Base-by-base conservation (phyloP, 2,797 vertebrate genomes). In the Enteromius trimaculatus region DNA sequence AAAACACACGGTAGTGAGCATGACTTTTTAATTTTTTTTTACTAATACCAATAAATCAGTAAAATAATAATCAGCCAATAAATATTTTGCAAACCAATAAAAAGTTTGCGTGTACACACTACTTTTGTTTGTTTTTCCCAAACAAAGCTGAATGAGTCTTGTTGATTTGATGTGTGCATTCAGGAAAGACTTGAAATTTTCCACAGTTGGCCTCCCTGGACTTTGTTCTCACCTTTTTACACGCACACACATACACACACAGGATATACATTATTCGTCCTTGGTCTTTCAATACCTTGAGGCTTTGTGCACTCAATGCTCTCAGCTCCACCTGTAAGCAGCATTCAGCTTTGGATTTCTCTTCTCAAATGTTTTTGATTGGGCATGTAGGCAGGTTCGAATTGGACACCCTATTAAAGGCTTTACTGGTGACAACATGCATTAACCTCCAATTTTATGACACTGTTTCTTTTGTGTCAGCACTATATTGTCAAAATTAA, bases 291-390 rank as follows among this genome's bases (percentile, higher is more conserved):
- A 29, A 69, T 37, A 26, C 65, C 51, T 58, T 65, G 3, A 29
- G 34, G 60, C 34, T 55, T 53, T 37, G 37, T 39, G 44, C 23
- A 31, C 19, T 26, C 58, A 62, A 3, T 65, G 31, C 64, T 53
- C 23, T 82, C 44, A 21, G 82, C 68, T 66, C 71, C 77, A 85
- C 74, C 65, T 68, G 60, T n/a, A 64, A 31, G 44, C 71, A 55
- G 58, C 3, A 6, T 29, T 84, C 69, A 58, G 68, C 62, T 84
- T 55, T 69, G 39, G 62, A 60, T 80, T 80, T 21, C 83, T 68
- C 39, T 76, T 49, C 71, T 86, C 72, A 77, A 10, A 64, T 60
- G 42, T 79, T 60, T 62, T 74, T 79, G 81, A 86, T 62, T 62
- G 71, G 42, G 53, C 53, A 49, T 42, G 64, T 49, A 66, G 23